Evolutionary conservation across 1,140 invertebrate genomes (phyloP).

Genomic region (Scaptomyza montana): DNA sequence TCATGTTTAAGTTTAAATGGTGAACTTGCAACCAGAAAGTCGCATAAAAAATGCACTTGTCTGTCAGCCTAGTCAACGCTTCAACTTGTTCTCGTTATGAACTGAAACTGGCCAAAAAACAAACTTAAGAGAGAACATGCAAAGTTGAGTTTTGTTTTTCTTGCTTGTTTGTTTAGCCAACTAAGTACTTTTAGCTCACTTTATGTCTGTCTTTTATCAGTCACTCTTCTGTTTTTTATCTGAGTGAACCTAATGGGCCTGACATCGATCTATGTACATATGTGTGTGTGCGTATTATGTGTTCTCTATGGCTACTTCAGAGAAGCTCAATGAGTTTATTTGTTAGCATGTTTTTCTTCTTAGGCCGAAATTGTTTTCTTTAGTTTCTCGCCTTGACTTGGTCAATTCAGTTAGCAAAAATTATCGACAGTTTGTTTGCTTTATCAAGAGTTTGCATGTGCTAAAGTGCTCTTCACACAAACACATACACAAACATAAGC

Average conservation of each 20-base stretch:
- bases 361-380: conserved; percentile 56
- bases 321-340: conserved; percentile 70
- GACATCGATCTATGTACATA: conserved; percentile 26
- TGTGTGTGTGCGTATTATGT: neutral
- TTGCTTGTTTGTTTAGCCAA: conserved; percentile 18
- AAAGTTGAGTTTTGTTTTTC: conserved; percentile 34
- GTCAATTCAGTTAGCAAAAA: conserved; percentile 77
- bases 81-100: conserved; percentile 47
- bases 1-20: conserved; percentile 31
- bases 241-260: conserved; percentile 64
- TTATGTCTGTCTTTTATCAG: neutral
- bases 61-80: conserved; percentile 56
- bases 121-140: conserved; percentile 15
- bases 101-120: conserved; percentile 49
- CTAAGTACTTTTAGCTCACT: conserved; percentile 35
- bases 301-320: conserved; percentile 25
- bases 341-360: conserved; percentile 56
- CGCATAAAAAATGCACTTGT: conserved; percentile 70
- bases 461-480: conserved; percentile 26
- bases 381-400: conserved; percentile 41
- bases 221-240: neutral
- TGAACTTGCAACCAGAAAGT: conserved; percentile 30
- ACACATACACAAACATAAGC: neutral
- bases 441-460: conserved; percentile 31
- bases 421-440: conserved; percentile 67